These are phyloP conservation scores for Semotilus atromaculatus DNA, from an alignment of 2,797 vertebrate species.

Conservation along the genomic window DNA sequence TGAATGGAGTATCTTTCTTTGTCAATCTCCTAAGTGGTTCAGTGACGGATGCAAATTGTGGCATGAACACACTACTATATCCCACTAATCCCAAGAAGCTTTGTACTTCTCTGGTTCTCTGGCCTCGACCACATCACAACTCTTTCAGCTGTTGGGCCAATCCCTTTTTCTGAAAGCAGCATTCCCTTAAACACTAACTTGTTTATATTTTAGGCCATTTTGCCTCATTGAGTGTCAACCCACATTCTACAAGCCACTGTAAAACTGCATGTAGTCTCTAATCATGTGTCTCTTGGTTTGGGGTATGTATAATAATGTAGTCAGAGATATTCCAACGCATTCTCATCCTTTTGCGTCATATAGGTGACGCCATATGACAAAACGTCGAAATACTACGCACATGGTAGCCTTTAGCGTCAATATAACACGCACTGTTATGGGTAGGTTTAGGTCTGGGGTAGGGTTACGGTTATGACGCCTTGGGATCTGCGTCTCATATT, in stretches of 20 bases:
- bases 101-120: slow-evolving; percentile 40
- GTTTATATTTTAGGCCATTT: slow-evolving; percentile 56
- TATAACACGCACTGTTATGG: no score
- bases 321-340: no score
- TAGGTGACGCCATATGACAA: no score
- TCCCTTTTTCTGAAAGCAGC: slow-evolving; percentile 46
- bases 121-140: slow-evolving; percentile 33
- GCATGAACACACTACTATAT: slow-evolving; percentile 36
- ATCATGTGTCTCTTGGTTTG: slow-evolving; percentile 27
- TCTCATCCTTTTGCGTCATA: no score
- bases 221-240: slow-evolving; percentile 28
- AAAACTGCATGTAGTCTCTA: slow-evolving; percentile 19
- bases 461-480: no score
- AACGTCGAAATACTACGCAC: no score
- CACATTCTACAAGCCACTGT: slow-evolving; percentile 13
- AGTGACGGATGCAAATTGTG: slow-evolving; percentile 43
- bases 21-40: slow-evolving; percentile 31
- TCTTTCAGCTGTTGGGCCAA: slow-evolving; percentile 41
- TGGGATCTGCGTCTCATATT: no score
- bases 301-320: not conserved
- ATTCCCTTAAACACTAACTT: slow-evolving; percentile 51
- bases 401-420: no score
- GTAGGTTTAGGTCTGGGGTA: no score
- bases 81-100: not conserved
- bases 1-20: slow-evolving; percentile 19